phyloP scores from a whole-genome alignment of 92 coral and sea anemone species.

The Porites evermanni region DNA sequence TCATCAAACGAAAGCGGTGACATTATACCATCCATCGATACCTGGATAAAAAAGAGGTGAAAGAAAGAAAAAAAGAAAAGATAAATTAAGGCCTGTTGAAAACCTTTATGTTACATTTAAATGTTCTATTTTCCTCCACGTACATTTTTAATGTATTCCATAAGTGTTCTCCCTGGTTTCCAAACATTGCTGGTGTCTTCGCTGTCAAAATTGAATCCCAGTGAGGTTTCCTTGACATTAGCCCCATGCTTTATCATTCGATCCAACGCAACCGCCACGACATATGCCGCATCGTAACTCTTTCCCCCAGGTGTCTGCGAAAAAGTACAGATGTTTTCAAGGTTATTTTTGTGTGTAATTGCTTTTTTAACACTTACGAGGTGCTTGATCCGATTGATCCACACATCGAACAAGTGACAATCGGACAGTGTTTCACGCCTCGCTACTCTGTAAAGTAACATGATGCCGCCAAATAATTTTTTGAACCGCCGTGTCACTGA shows the following conservation, averaged over 20 bases:
- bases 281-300: slow-evolving; percentile 65
- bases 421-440: no score
- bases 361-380: no score
- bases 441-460: no score
- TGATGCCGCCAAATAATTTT: no score
- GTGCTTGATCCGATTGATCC: no score
- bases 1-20: slow-evolving; percentile 56
- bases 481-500: no score
- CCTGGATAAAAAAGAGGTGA: slow-evolving; percentile 33
- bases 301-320: slow-evolving; percentile 65
- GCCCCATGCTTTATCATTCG: slow-evolving; percentile 60
- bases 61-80: neutral
- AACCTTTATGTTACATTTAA: neutral
- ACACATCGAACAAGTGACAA: no score
- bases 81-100: neutral
- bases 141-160: slow-evolving; percentile 67
- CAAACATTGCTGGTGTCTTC: slow-evolving; percentile 36
- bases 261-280: slow-evolving; percentile 61
- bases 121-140: neutral
- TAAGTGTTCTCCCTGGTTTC: slow-evolving; percentile 58
- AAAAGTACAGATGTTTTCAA: neutral
- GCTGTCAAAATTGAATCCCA: slow-evolving; percentile 60
- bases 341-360: no score
- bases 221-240: slow-evolving; percentile 35
- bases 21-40: slow-evolving; percentile 66